Evolutionary conservation across 2,888 invertebrate genomes (phyloP).

Genomic region (Unio delphinus): DNA sequence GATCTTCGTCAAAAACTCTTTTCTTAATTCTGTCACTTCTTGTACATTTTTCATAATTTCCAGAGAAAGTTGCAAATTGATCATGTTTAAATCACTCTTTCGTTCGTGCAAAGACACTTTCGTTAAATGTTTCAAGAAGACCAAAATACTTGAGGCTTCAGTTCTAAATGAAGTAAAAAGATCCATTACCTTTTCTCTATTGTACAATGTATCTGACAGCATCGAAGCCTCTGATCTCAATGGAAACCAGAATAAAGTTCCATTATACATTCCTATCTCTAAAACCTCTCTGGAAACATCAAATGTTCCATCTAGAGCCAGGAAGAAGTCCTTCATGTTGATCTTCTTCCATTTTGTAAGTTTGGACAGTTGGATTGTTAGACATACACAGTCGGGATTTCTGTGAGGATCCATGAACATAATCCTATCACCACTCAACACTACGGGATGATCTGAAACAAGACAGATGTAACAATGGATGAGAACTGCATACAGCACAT

Average conservation of each 20-base stretch:
- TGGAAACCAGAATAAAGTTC: constrained; percentile 66
- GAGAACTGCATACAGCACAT: too few relatives aligned
- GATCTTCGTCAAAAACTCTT: too few relatives aligned
- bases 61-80: too few relatives aligned
- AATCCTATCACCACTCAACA: constrained; percentile 59
- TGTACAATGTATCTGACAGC: constrained; percentile 52
- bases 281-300: constrained; percentile 32
- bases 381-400: constrained; percentile 27
- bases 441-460: constrained; percentile 57
- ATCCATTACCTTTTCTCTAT: constrained; percentile 39
- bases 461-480: neutral
- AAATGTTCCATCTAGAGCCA: constrained; percentile 48
- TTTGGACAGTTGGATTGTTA: constrained; percentile 19
- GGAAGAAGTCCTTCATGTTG: constrained; percentile 24
- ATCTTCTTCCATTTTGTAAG: constrained; percentile 20
- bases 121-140: too few relatives aligned
- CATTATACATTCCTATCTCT: constrained; percentile 41
- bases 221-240: constrained; percentile 49
- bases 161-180: constrained; percentile 52
- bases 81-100: too few relatives aligned
- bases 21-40: too few relatives aligned
- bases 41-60: too few relatives aligned
- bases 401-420: constrained; percentile 59
- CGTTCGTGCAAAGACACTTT: too few relatives aligned
- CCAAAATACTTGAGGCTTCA: constrained; percentile 53